Conservation (phyloP, 1,140 invertebrate species). For the Drosophila kikkawai region DNA sequence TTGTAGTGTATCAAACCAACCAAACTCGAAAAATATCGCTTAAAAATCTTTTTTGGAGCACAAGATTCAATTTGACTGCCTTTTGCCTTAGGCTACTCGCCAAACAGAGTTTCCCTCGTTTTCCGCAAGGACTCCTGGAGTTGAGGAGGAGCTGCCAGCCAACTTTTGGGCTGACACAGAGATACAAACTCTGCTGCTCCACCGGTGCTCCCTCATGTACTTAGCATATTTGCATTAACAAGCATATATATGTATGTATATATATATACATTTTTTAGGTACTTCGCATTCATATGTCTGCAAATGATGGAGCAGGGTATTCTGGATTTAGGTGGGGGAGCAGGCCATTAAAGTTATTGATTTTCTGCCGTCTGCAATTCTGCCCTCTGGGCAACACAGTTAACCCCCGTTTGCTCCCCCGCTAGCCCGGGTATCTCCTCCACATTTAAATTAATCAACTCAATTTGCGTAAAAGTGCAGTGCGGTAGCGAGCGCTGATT, state of each 20-base stretch:
- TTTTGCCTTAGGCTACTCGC: conserved; percentile 43
- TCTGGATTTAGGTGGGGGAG: conserved; percentile 27
- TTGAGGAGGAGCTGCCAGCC: conserved; percentile 27
- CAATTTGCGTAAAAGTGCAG: conserved; percentile 74
- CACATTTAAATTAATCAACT: conserved; percentile 79
- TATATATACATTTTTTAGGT: conserved; percentile 36
- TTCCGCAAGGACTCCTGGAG: conserved; percentile 15
- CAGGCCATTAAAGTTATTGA: conserved; percentile 75
- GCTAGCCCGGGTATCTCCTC: conserved; percentile 3
- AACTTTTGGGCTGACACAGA: conserved; percentile 36
- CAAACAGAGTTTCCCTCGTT: conserved; percentile 18
- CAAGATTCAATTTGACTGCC: conserved; percentile 66
- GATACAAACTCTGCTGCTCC: conserved; percentile 20
- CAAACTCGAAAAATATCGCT: too few species aligned
- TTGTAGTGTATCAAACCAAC: conserved; percentile 9
- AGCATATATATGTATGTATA: conserved; percentile 36
- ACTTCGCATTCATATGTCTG: conserved; percentile 30
- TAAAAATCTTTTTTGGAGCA: conserved; percentile 32
- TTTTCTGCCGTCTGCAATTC: conserved; percentile 79
- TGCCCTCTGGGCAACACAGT: conserved; percentile 72
- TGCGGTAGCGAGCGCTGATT: conserved; percentile 29
- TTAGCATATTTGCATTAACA: conserved; percentile 77
- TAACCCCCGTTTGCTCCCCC: conserved; percentile 31
- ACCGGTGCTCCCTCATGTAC: conserved; percentile 33
- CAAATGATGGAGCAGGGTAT: conserved; percentile 30